phyloP scores from a whole-genome alignment of 2,113 vertebrate genomes.

The Xenopus laevis region DNA sequence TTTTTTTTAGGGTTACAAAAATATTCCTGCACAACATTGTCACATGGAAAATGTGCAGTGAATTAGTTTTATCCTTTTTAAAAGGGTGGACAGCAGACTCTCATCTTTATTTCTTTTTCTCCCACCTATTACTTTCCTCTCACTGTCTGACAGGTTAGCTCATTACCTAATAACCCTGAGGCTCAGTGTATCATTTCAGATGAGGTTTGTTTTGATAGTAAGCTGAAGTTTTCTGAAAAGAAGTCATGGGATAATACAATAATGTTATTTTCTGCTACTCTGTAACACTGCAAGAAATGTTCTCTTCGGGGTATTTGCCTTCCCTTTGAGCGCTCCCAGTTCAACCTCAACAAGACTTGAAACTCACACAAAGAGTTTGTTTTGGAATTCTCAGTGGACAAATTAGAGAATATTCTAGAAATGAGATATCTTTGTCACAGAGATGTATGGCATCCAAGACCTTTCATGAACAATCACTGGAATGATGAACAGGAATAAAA shows the following conservation, averaged over 20 bases:
- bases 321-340: constrained; percentile 30
- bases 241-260: constrained; percentile 25
- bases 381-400: constrained; percentile 30
- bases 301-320: constrained; percentile 34
- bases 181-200: constrained; percentile 34
- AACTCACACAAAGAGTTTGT: constrained; percentile 26
- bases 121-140: constrained; percentile 23
- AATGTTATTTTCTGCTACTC: constrained; percentile 33
- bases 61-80: background rate
- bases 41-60: too few relatives aligned
- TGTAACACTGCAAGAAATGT: constrained; percentile 25
- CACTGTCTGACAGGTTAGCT: constrained; percentile 33
- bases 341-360: constrained; percentile 34
- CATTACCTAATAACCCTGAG: constrained; percentile 42
- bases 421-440: constrained; percentile 16
- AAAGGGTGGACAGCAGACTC: background rate
- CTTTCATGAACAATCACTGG: too few relatives aligned
- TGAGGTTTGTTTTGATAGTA: constrained; percentile 41
- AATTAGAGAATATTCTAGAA: constrained; percentile 19
- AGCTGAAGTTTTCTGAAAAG: constrained; percentile 27
- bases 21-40: too few relatives aligned
- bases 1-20: too few relatives aligned
- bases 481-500: too few relatives aligned
- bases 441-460: background rate
- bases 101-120: constrained; percentile 4